Base-by-base conservation (phyloP, 2,888 invertebrate species). In the Phyto melanocephala region DNA sequence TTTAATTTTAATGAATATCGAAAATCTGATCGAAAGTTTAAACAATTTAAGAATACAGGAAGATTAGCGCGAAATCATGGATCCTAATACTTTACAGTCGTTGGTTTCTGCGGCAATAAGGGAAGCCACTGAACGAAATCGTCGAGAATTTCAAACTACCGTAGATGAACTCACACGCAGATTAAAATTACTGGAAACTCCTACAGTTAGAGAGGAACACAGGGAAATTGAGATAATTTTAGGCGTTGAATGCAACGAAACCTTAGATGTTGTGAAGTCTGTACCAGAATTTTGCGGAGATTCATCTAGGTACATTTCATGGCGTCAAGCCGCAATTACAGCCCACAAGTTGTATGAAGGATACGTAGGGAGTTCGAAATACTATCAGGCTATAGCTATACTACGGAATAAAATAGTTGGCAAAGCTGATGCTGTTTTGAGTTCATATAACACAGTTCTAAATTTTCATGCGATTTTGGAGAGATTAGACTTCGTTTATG, bases 401-500 rank as follows among this genome's bases (percentile, higher is more conserved):
- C 13, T 68, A 10, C 20, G 60, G 15, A 76, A 58, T 50, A 67
- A 65, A 35, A 15, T 65, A 1, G 17, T 68, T 22, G 67, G 68
- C 0, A 54, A n/a, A 1, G 80, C 80, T 4, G 67, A 80, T 33
- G 5, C 74, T 4, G 45, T 45, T 22, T 45, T 80, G 20, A 50
- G 65, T 13, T 35, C 35, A 5, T 50, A 65, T 20, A 50, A 50
- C 7, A 35, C 35, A 5, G 40, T 62, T 47, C n/a, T 72, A 13
- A 62, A 80, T 24, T 74, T 80, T 47, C 7, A 60, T 7, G 63
- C 70, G 28, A 70, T 80, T 10, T 13, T 74, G 3, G 67, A 33
- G 1, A 70, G 81, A 20, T 50, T 76, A 20, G 68, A 72, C 40
- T 72, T 72, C 13, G 56, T 71, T 6, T 81, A 77, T 35, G 33